These are phyloP conservation scores for Oscheius sp. DNA, from an alignment of 2,888 invertebrate species.

Conservation along the genomic window DNA sequence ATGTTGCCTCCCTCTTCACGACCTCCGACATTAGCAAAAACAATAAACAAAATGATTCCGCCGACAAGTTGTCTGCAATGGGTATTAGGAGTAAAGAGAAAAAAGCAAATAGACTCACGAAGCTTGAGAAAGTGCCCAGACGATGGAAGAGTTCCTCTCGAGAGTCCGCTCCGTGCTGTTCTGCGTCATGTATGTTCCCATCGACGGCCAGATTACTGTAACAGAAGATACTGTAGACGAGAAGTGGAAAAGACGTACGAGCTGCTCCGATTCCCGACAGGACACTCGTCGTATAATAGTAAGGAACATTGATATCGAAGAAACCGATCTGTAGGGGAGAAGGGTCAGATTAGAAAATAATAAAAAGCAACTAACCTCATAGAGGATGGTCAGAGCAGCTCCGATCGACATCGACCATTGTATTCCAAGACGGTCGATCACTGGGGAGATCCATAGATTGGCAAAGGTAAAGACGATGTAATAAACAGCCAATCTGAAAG, in stretches of 20 bases:
- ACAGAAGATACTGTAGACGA: background rate
- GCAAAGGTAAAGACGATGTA: constrained; percentile 28
- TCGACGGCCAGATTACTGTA: constrained; percentile 55
- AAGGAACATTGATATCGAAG: constrained; percentile 50
- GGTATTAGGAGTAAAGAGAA: background rate
- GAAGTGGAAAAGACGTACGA: constrained; percentile 58
- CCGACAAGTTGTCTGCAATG: constrained; percentile 87
- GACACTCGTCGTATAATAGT: constrained; percentile 50
- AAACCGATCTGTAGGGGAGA: constrained; percentile 46
- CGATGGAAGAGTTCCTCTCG: constrained; percentile 47
- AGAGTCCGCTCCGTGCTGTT: constrained; percentile 50
- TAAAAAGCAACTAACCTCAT: constrained; percentile 13
- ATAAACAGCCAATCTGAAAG: constrained; percentile 21
- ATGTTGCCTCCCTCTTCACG: background rate
- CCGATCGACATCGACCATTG: constrained; percentile 25
- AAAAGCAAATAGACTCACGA: constrained; percentile 26
- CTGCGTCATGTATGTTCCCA: constrained; percentile 54
- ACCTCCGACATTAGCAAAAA: constrained; percentile 76
- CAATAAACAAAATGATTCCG: constrained; percentile 90
- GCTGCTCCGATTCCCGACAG: constrained; percentile 61
- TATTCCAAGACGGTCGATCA: constrained; percentile 24
- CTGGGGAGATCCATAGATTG: constrained; percentile 21
- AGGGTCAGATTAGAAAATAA: too few species aligned
- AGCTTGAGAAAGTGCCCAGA: constrained; percentile 46
- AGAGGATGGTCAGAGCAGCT: constrained; percentile 21